Conservation (phyloP, 1,140 invertebrate species). For the Neodiprion lecontei region DNA sequence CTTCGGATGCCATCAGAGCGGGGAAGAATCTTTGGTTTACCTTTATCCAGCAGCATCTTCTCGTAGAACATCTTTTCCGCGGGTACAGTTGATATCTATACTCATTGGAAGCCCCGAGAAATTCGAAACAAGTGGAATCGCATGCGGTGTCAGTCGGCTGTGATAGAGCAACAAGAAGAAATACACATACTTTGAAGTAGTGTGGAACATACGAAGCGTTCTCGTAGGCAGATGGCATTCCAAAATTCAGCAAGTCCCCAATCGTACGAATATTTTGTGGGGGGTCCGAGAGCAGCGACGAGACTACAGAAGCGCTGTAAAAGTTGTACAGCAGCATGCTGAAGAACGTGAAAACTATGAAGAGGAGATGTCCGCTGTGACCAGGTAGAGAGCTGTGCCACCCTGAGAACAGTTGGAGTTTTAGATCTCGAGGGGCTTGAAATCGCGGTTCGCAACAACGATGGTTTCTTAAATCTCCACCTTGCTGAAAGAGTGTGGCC, state of each 20-base stretch:
- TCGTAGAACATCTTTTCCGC: background rate
- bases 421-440: background rate
- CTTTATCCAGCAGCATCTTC: background rate
- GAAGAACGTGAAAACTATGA: conserved; percentile 22
- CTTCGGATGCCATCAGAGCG: background rate
- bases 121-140: no score
- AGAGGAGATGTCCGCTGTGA: conserved; percentile 12
- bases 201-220: background rate
- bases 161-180: background rate
- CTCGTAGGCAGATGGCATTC: conserved; percentile 14
- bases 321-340: conserved; percentile 28
- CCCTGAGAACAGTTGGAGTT: conserved; percentile 6
- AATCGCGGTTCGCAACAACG: no score
- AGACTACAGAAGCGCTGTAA: conserved; percentile 29
- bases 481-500: background rate
- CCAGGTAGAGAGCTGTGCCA: conserved; percentile 6
- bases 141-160: background rate
- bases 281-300: conserved; percentile 21
- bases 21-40: background rate
- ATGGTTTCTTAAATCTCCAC: background rate
- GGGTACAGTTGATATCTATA: background rate
- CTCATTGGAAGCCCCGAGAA: background rate
- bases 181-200: background rate
- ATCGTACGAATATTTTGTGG: conserved; percentile 14
- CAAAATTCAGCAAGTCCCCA: conserved; percentile 11